These are phyloP conservation scores for Xyrauchen texanus DNA, from an alignment of 2,113 vertebrate genomes.

Conservation along the genomic window DNA sequence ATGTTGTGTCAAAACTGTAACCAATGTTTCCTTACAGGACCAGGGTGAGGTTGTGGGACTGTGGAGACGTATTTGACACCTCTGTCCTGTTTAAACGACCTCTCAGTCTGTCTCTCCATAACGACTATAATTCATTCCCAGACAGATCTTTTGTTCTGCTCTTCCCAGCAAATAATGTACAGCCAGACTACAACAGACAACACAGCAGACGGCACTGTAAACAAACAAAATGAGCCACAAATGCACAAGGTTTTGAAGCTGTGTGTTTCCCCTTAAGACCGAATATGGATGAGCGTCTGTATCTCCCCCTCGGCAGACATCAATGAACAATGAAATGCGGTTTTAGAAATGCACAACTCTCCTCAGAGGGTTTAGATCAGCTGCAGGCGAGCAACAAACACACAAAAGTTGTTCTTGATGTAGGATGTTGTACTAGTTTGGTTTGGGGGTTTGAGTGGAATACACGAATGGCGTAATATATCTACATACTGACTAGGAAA, in stretches of 20 bases:
- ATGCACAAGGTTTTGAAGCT: not conserved
- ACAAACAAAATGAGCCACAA: constrained; percentile 9
- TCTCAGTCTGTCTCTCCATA: constrained; percentile 23
- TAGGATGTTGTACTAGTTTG: no score
- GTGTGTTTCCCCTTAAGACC: not conserved
- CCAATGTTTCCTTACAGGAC: no score
- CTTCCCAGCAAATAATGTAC: constrained; percentile 10
- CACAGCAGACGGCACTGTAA: constrained; percentile 10
- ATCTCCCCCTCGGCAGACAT: constrained; percentile 7
- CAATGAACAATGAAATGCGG: constrained; percentile 11
- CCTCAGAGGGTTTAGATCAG: not conserved
- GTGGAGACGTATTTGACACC: no score
- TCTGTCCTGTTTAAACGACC: constrained; percentile 1
- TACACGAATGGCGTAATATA: constrained; percentile 11
- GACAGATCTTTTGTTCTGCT: constrained; percentile 19
- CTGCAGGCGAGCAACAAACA: constrained; percentile 1
- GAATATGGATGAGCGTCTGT: not conserved
- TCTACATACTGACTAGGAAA: constrained; percentile 8
- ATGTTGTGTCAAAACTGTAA: no score
- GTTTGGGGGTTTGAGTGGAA: constrained; percentile 12
- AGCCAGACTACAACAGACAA: not conserved
- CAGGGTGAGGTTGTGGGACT: no score
- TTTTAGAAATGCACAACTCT: constrained; percentile 12
- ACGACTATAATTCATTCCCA: constrained; percentile 9
- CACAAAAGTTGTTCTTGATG: no score